phyloP scores from a whole-genome alignment of 2,797 vertebrate genomes.

The Steatocranus sp. region DNA sequence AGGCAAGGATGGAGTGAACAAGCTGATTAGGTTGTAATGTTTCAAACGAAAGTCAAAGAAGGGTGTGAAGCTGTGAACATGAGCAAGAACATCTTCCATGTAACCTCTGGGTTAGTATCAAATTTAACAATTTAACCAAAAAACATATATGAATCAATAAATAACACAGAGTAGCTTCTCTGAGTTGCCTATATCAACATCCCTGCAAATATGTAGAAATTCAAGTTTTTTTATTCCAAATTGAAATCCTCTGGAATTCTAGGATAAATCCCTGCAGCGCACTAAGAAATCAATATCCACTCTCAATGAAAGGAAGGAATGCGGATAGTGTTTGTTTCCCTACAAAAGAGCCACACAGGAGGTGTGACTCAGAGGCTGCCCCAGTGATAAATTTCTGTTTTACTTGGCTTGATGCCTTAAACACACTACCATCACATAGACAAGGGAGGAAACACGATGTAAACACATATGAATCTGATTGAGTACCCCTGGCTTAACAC shows the following conservation, averaged over 20 bases:
- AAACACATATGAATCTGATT: constrained; percentile 15
- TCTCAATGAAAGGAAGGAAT: constrained; percentile 41
- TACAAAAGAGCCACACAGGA: constrained; percentile 41
- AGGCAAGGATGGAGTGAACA: background rate
- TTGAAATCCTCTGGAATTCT: constrained; percentile 20
- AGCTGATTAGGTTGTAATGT: background rate
- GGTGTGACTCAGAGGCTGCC: constrained; percentile 41
- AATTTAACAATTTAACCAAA: background rate
- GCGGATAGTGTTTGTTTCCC: constrained; percentile 39
- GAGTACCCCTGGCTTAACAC: background rate
- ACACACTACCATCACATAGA: background rate
- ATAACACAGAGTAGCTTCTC: background rate
- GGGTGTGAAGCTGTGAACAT: background rate
- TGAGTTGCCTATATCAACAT: background rate
- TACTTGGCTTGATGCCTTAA: constrained; percentile 43
- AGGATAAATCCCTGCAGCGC: constrained; percentile 3
- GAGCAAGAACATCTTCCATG: background rate
- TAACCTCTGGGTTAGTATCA: background rate
- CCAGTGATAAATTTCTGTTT: constrained; percentile 44
- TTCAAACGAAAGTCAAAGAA: background rate
- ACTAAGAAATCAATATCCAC: constrained; percentile 40
- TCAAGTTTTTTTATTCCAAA: background rate
- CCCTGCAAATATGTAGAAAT: background rate
- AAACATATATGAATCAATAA: background rate
- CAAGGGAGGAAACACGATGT: background rate